phyloP scores from a whole-genome alignment of 2,113 vertebrate species.

The Ceyx margarethae region DNA sequence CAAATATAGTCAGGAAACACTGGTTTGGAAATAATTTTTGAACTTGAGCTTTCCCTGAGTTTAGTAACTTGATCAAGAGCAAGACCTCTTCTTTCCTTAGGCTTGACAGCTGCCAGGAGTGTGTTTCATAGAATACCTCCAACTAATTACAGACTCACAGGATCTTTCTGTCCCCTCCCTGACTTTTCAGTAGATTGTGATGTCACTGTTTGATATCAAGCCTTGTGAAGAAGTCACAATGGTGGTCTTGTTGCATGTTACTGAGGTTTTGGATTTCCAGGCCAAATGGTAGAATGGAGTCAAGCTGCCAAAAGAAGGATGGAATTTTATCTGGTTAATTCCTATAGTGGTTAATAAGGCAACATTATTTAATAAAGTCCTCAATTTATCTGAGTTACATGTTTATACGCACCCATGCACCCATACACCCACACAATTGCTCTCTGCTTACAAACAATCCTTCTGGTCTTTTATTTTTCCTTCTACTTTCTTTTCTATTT shows the following conservation, averaged over 20 bases:
- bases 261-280: neutral
- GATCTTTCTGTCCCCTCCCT: neutral
- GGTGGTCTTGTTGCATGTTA: neutral
- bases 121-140: neutral
- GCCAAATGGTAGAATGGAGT: neutral
- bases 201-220: neutral
- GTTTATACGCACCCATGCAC: neutral
- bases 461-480: neutral
- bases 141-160: neutral
- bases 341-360: neutral
- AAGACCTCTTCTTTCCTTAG: neutral
- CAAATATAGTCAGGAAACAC: neutral
- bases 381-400: neutral
- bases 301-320: neutral
- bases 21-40: neutral
- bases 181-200: neutral
- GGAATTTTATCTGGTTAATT: neutral
- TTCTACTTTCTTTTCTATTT: neutral
- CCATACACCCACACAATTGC: too few relatives aligned
- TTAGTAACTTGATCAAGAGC: neutral
- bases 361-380: neutral
- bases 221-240: neutral
- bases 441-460: neutral
- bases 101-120: neutral
- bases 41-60: neutral